Percentiles rank a stretch among this genome's conserved stretches.
Evolutionary conservation across 2,113 vertebrate genomes (phyloP).

Genomic region (Antechinus flavipes): DNA sequence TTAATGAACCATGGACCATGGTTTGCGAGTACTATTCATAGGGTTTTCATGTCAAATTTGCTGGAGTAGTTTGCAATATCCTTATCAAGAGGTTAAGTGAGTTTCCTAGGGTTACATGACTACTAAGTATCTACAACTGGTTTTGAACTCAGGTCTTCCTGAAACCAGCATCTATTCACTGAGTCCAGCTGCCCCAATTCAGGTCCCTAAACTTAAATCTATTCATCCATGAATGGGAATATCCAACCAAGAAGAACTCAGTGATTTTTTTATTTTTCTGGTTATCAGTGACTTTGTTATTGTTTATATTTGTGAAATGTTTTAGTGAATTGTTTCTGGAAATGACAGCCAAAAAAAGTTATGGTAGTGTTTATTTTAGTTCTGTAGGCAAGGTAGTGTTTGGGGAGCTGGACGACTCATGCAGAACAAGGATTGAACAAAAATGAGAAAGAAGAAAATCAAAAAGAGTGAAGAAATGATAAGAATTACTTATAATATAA

Average conservation of each 20-base stretch:
- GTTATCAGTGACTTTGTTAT: conserved; percentile 25
- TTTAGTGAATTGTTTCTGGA: conserved; percentile 25
- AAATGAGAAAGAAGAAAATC: neutral
- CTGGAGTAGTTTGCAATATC: neutral
- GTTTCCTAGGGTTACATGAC: neutral
- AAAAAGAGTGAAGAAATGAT: conserved; percentile 45
- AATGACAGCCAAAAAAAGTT: neutral
- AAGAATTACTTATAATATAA: conserved; percentile 45
- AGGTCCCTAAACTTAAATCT: neutral
- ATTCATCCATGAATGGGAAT: neutral
- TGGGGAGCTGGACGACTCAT: neutral
- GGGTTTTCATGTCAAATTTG: neutral
- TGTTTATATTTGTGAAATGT: conserved; percentile 23
- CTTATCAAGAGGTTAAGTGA: neutral
- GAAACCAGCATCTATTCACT: neutral
- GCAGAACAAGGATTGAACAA: neutral
- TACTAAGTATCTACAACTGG: neutral
- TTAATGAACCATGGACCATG: neutral
- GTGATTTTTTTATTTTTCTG: neutral
- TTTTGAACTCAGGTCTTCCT: neutral
- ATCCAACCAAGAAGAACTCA: neutral
- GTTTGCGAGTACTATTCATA: no score
- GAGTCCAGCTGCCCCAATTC: neutral
- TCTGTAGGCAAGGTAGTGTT: neutral
- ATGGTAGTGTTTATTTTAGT: neutral